Base-by-base conservation (phyloP, 2,888 invertebrate species). In the Troides helena region DNA sequence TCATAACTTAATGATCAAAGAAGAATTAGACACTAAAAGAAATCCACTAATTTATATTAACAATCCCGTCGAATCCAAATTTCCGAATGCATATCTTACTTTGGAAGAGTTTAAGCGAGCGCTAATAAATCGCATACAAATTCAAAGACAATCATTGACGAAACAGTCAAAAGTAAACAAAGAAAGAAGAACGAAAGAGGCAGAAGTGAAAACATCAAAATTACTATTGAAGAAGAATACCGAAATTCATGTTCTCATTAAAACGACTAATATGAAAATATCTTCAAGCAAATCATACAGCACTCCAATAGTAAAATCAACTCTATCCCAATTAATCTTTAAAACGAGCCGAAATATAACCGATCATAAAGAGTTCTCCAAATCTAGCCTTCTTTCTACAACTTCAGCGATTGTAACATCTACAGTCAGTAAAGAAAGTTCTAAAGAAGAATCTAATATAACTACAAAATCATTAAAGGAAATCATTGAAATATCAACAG, bases 61-160 rank as follows among this genome's bases (percentile, higher is more conserved):
- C 62, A 92, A 92, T 66, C 92, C 92, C 0, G 82, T 92, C 0
- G 92, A 92, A 81, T 81, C 90, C 0, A 81, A 81, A 72, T 63
- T 88, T 68, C 87, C 91, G 0, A 78, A 87, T 5, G 76, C 90
- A 0, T 90, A 78, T 73, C 67, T 91, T 14, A 80, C 84, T 7
- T 43, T 83, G 57, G 80, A 86, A 57, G 84, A 88, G 73, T 90
- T 91, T 66, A 90, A 87, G 74, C 72, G 77, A 14, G 71, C 77
- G 7, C 68, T 92, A 46, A 72, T 73, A 0, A 72, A 80, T 10
- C 78, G 85, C 72, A 73, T 78, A 2, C 14, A 76, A 63, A 68
- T 70, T 8, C 77, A 81, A 70, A 79, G 79, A 70, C 70, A 75
- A 1, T 75, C 75, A 61, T 36, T 75, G 18, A 65, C 53, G 21